A percentile compares a stretch with the other conserved stretches of the same genome.
Conservation (phyloP, 2,113 vertebrate genomes). For the Leucopsar rothschildi region DNA sequence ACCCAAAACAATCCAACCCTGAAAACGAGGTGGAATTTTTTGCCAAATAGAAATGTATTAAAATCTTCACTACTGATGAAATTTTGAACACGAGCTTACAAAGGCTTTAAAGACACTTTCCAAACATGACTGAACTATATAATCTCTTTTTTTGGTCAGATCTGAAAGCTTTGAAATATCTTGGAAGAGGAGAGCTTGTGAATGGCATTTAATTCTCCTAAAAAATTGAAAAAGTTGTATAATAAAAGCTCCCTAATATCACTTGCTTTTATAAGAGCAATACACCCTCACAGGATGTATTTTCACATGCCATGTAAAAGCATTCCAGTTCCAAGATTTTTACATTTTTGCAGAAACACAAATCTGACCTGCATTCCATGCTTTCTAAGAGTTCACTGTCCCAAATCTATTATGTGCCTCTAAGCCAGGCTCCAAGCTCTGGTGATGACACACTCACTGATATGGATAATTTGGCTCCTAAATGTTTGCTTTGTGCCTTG, state of each 20-base stretch:
- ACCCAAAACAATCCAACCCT: background rate
- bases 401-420: background rate
- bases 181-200: background rate
- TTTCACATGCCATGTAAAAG: background rate
- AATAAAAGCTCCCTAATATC: background rate
- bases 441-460: slow-evolving; percentile 16
- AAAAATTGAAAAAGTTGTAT: background rate
- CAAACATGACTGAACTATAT: background rate
- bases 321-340: background rate
- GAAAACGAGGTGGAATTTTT: background rate
- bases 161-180: background rate
- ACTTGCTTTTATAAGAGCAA: background rate
- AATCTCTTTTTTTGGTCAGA: background rate
- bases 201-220: background rate
- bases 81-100: background rate
- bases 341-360: background rate
- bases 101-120: background rate
- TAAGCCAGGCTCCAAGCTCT: background rate
- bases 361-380: background rate
- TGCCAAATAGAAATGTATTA: background rate
- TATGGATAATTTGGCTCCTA: slow-evolving; percentile 41
- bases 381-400: background rate
- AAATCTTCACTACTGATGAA: background rate
- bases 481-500: slow-evolving; percentile 42
- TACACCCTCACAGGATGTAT: background rate